Conservation (phyloP, 2,888 invertebrate species). For the Nephrotoma flavescens region DNA sequence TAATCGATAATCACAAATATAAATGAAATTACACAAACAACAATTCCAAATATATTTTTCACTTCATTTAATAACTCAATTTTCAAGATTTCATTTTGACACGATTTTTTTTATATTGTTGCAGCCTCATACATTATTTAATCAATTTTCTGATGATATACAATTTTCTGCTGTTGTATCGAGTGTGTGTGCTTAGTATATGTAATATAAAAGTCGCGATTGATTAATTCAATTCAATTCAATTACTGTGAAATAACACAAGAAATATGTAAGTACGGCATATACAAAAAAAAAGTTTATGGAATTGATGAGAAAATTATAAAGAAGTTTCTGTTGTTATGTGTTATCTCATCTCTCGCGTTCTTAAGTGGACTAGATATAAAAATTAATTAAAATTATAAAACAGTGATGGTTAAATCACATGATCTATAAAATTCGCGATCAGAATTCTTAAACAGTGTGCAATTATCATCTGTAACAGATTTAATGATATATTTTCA, state of each 20-base stretch:
- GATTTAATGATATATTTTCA: slow-evolving; percentile 5
- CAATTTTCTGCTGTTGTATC: background rate
- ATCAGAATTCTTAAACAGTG: slow-evolving; percentile 1
- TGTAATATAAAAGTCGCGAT: background rate
- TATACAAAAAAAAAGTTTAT: background rate
- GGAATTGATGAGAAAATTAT: background rate
- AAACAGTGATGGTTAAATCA: background rate
- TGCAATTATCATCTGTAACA: background rate
- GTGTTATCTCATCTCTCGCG: background rate
- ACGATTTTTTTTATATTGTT: background rate
- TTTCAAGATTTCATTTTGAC: slow-evolving; percentile 2
- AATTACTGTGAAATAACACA: background rate
- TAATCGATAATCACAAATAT: background rate
- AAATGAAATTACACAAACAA: background rate
- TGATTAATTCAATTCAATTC: background rate
- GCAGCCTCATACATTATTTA: background rate
- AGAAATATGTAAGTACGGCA: background rate
- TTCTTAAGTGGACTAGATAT: background rate
- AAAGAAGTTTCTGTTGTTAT: background rate
- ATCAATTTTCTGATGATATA: background rate
- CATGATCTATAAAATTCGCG: background rate
- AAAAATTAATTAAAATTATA: background rate
- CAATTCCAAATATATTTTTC: background rate
- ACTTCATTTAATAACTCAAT: slow-evolving; percentile 2
- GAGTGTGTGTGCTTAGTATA: background rate